phyloP scores from a whole-genome alignment of 2,888 invertebrate species.

The Drosophila dives region DNA sequence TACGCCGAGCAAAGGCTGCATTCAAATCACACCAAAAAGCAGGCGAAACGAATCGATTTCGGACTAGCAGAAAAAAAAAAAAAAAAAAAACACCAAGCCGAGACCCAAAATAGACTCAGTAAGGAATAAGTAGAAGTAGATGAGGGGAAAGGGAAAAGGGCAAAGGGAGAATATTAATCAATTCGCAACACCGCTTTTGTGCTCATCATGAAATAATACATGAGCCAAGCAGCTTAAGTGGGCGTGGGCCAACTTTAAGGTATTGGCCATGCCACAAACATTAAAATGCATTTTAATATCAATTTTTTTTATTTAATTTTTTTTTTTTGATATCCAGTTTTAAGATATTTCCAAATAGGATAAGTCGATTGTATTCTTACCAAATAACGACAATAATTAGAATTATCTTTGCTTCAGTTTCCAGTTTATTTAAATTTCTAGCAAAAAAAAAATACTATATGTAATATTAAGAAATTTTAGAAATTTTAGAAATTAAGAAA shows the following conservation, averaged over 20 bases:
- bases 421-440: background rate
- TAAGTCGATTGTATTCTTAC: conserved; percentile 1
- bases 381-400: background rate
- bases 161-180: conserved; percentile 65
- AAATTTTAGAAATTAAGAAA: no score
- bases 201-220: conserved; percentile 27
- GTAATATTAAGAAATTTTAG: no score
- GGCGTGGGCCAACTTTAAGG: conserved; percentile 37
- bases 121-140: background rate
- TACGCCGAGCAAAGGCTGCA: conserved; percentile 13
- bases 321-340: background rate
- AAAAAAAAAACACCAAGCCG: background rate
- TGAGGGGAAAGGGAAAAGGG: no score
- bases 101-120: conserved; percentile 1
- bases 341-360: background rate
- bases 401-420: background rate
- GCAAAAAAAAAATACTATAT: background rate
- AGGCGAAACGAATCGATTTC: conserved; percentile 72
- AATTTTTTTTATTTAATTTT: conserved; percentile 6
- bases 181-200: conserved; percentile 76
- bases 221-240: conserved; percentile 49
- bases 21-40: conserved; percentile 64
- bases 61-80: conserved; percentile 11
- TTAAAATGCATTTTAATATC: conserved; percentile 71
- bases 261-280: conserved; percentile 36